Evolutionary conservation across 1,140 invertebrate species (phyloP).

Genomic region (Harpegnathos saltator): DNA sequence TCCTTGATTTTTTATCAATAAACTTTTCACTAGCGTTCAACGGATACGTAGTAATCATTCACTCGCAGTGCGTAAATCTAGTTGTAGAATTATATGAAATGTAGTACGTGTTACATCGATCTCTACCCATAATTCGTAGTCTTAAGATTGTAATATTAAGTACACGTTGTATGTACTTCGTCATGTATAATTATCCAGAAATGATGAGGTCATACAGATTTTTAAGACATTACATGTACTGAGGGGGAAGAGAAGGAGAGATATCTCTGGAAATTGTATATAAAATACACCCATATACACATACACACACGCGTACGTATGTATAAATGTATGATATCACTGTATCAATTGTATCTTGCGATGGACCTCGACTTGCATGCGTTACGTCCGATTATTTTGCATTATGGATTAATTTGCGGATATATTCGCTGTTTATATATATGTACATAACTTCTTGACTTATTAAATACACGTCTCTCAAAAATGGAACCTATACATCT

Average conservation of each 20-base stretch:
- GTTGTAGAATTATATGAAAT: conserved; percentile 18
- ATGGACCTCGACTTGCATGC: conserved; percentile 5
- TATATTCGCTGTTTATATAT: conserved; percentile 71
- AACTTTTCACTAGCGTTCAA: too few relatives aligned
- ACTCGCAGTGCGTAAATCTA: background rate
- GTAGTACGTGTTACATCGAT: conserved; percentile 1
- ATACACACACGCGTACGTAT: conserved; percentile 48
- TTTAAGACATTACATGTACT: conserved; percentile 13
- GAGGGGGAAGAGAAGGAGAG: too few relatives aligned
- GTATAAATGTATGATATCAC: conserved; percentile 73
- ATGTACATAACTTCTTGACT: conserved; percentile 78
- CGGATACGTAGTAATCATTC: background rate
- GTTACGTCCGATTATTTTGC: conserved; percentile 12
- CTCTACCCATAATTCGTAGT: conserved; percentile 19
- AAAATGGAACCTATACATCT: conserved; percentile 2
- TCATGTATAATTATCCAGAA: conserved; percentile 16
- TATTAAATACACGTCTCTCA: conserved; percentile 75
- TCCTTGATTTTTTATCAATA: too few relatives aligned
- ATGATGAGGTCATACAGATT: background rate
- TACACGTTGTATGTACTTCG: background rate
- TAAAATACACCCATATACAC: background rate
- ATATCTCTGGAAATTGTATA: conserved; percentile 35
- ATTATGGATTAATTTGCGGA: conserved; percentile 55
- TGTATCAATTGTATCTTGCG: conserved; percentile 21
- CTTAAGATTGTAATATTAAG: background rate